A percentile compares a stretch with the other conserved stretches of the same genome.
phyloP scores from a whole-genome alignment of 1,140 invertebrate species.

The Wasmannia auropunctata region DNA sequence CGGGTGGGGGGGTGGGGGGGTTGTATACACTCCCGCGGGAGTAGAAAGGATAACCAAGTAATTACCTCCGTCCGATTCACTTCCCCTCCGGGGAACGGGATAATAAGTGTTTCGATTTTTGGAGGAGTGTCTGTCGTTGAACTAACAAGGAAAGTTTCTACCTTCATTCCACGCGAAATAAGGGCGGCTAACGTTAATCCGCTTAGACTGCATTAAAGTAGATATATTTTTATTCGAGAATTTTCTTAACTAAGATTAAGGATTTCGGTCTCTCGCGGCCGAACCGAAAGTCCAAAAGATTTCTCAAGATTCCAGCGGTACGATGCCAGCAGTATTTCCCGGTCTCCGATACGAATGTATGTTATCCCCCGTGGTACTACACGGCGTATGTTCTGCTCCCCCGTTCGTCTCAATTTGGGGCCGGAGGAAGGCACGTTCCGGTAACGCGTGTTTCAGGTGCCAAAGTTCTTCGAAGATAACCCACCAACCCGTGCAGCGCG shows the following conservation, averaged over 20 bases:
- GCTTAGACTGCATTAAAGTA: background rate
- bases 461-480: constrained; percentile 50
- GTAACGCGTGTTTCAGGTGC: constrained; percentile 45
- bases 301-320: constrained; percentile 22
- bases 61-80: background rate
- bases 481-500: background rate
- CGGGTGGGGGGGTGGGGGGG: too few relatives aligned
- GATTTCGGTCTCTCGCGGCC: background rate
- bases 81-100: too few relatives aligned
- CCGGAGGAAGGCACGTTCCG: background rate
- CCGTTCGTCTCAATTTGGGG: constrained; percentile 47
- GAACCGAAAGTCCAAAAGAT: background rate
- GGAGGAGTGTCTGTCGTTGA: background rate
- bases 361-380: constrained; percentile 7
- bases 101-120: background rate
- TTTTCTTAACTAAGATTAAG: background rate
- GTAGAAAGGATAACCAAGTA: background rate
- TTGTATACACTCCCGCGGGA: background rate
- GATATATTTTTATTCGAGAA: constrained; percentile 9
- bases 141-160: background rate
- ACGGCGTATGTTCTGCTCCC: background rate
- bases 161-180: background rate
- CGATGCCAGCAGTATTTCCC: background rate
- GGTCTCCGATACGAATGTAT: constrained; percentile 20
- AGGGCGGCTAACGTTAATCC: constrained; percentile 10